Evolutionary conservation across 2,113 vertebrate genomes (phyloP).

Genomic region (Stictonetta naevosa): DNA sequence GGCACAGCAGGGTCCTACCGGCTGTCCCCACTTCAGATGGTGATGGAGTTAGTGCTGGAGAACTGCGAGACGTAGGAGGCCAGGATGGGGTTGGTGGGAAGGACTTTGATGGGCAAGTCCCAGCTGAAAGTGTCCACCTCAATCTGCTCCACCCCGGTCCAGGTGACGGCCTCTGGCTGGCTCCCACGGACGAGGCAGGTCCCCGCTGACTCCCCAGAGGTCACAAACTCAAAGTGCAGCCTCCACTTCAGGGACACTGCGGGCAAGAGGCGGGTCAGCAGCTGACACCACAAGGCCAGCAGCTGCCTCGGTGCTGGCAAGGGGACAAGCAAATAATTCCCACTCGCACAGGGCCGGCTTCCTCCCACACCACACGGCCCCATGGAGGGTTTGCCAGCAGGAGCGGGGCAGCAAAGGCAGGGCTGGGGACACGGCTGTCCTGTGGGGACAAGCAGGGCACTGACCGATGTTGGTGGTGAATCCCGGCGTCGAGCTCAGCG

Average conservation of each 20-base stretch:
- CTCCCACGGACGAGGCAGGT: conserved; percentile 83
- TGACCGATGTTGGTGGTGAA: conserved; percentile 94
- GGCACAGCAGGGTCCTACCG: background rate
- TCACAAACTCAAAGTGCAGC: conserved; percentile 93
- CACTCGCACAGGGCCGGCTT: background rate
- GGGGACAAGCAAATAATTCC: background rate
- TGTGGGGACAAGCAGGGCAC: background rate
- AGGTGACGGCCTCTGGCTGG: conserved; percentile 86
- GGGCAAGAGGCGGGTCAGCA: background rate
- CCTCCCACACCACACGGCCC: background rate
- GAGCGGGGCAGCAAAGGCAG: background rate
- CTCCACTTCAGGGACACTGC: conserved; percentile 69
- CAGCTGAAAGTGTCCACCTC: conserved; percentile 98
- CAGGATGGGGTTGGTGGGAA: conserved; percentile 93
- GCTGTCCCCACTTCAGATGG: conserved; percentile 78
- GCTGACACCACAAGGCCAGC: background rate
- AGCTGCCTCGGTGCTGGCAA: background rate
- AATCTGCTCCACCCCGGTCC: conserved; percentile 90
- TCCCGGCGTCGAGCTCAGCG: conserved; percentile 91
- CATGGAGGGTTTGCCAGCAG: background rate
- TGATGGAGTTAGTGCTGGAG: conserved; percentile 89
- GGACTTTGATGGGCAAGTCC: conserved; percentile 95
- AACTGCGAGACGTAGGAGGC: conserved; percentile 92
- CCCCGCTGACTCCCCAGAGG: conserved; percentile 84
- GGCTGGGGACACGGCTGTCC: background rate